phyloP scores from a whole-genome alignment of 2,888 invertebrate genomes.

The Ectemnius lituratus region DNA sequence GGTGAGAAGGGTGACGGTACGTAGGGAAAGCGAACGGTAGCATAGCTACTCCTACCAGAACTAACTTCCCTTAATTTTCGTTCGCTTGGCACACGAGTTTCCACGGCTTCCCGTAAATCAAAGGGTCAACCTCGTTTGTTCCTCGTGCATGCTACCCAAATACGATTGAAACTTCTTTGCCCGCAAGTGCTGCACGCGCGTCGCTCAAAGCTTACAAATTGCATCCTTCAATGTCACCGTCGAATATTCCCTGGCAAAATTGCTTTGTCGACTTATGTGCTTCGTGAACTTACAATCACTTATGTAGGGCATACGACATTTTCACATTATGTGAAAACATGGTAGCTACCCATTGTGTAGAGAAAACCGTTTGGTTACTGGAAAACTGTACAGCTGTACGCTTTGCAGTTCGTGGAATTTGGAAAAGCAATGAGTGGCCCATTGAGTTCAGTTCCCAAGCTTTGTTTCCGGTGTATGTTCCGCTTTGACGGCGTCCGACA shows the following conservation, averaged over 20 bases:
- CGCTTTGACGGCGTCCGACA: constrained; percentile 2
- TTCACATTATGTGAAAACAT: not conserved
- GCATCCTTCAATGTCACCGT: not conserved
- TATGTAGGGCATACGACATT: not conserved
- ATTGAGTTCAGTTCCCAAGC: not conserved
- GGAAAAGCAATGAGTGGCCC: too few species aligned
- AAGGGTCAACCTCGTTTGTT: not conserved
- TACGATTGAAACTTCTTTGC: not conserved
- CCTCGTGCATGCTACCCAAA: not conserved
- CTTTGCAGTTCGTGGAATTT: too few species aligned
- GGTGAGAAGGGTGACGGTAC: constrained; percentile 29
- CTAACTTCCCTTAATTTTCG: constrained; percentile 16
- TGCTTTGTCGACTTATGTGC: not conserved
- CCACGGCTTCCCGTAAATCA: not conserved
- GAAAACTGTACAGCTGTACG: too few species aligned
- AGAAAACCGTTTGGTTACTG: too few species aligned
- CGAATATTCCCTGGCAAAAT: not conserved
- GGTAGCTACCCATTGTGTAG: too few species aligned
- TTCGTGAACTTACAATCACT: not conserved
- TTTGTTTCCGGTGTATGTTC: constrained; percentile 2
- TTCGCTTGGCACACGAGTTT: constrained; percentile 1
- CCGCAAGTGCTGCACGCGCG: too few species aligned
- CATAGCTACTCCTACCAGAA: constrained; percentile 8
- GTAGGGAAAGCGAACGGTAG: constrained; percentile 20
- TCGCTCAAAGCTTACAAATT: not conserved